These are phyloP conservation scores for Sitophilus oryzae DNA, from an alignment of 1,140 invertebrate genomes.

Conservation along the genomic window DNA sequence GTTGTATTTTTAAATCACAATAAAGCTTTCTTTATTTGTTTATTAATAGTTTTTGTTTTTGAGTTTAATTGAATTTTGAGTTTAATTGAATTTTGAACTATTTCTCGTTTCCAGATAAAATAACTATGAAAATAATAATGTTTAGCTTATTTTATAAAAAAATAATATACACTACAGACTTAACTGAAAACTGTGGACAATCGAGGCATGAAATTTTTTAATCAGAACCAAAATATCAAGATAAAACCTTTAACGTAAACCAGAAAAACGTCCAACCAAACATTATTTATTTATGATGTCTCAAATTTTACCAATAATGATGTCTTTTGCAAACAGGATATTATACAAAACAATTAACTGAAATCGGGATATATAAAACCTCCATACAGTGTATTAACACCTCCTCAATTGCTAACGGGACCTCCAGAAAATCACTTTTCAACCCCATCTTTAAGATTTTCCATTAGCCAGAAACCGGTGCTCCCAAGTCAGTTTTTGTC, in stretches of 20 bases:
- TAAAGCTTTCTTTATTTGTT: too few species aligned
- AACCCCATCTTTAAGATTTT: slow-evolving; percentile 8
- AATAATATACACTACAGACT: too few species aligned
- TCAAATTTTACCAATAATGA: slow-evolving; percentile 35
- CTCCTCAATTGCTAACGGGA: slow-evolving; percentile 53
- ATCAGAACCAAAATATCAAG: slow-evolving; percentile 49
- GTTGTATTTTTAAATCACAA: too few species aligned
- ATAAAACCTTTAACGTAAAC: slow-evolving; percentile 36
- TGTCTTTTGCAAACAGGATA: slow-evolving; percentile 44
- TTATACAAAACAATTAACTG: slow-evolving; percentile 44
- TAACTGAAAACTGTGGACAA: slow-evolving; percentile 31
- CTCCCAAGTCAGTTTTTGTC: neutral
- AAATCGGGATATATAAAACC: slow-evolving; percentile 44
- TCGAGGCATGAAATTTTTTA: slow-evolving; percentile 43
- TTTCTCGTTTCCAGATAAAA: too few species aligned
- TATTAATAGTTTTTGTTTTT: too few species aligned
- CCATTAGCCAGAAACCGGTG: slow-evolving; percentile 29
- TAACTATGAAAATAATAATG: too few species aligned
- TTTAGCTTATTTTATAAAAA: too few species aligned
- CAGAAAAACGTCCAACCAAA: slow-evolving; percentile 35
- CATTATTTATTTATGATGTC: slow-evolving; percentile 26
- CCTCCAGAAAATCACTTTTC: slow-evolving; percentile 33
- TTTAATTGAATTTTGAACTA: too few species aligned
- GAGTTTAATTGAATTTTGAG: too few species aligned
- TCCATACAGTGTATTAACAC: slow-evolving; percentile 60